phyloP scores from a whole-genome alignment of 2,113 vertebrate species.

The Apeltes quadracus region DNA sequence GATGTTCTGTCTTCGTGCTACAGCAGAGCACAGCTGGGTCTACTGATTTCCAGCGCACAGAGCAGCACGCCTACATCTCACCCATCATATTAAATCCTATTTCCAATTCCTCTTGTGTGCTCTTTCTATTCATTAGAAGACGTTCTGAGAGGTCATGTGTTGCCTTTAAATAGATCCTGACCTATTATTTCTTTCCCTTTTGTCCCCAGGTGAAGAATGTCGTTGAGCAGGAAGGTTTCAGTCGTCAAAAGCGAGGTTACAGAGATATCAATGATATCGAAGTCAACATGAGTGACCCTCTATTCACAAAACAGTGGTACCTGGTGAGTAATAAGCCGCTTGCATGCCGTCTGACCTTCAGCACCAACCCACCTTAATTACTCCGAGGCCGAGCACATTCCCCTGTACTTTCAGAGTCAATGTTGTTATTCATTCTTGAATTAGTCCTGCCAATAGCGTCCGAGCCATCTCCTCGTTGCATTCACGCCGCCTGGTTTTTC shows the following conservation, averaged over 20 bases:
- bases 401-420: slow-evolving; percentile 45
- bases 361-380: slow-evolving; percentile 51
- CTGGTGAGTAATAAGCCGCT: slow-evolving; percentile 86
- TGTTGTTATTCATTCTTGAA: slow-evolving; percentile 59
- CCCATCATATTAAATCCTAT: neutral
- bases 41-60: slow-evolving; percentile 32
- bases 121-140: neutral
- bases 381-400: slow-evolving; percentile 55
- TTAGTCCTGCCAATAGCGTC: slow-evolving; percentile 51
- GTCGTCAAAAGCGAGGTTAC: slow-evolving; percentile 92
- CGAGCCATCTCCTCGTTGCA: slow-evolving; percentile 12
- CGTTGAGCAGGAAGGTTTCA: slow-evolving; percentile 91
- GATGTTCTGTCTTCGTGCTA: slow-evolving; percentile 34
- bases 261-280: slow-evolving; percentile 92
- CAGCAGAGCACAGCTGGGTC: slow-evolving; percentile 48
- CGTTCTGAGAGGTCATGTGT: slow-evolving; percentile 1
- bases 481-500: slow-evolving; percentile 44
- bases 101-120: slow-evolving; percentile 1
- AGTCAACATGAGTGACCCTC: slow-evolving; percentile 94
- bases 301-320: slow-evolving; percentile 98
- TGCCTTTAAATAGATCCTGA: slow-evolving; percentile 18
- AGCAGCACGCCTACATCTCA: slow-evolving; percentile 14
- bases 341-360: slow-evolving; percentile 65
- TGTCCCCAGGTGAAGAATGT: slow-evolving; percentile 88
- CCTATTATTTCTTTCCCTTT: slow-evolving; percentile 20